Evolutionary conservation across 2,113 vertebrate species (phyloP).

Genomic region (Dromaius novaehollandiae): DNA sequence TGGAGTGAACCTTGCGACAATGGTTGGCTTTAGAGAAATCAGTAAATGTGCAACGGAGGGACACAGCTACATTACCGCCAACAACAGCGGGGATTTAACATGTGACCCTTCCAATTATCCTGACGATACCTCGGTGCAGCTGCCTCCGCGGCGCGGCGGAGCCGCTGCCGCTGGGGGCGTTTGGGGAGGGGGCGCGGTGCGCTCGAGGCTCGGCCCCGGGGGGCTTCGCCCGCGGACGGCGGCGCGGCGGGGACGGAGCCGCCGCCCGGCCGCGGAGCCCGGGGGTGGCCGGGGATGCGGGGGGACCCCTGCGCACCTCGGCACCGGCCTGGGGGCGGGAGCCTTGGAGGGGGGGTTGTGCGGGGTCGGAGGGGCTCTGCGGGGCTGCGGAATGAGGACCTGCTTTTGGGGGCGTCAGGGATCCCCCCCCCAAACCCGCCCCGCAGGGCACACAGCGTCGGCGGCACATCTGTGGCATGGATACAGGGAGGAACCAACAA

Average conservation of each 20-base stretch:
- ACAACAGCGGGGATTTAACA: conserved; percentile 77
- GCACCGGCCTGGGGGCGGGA: no score
- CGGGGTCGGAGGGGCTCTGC: not conserved
- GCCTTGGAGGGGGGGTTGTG: no score
- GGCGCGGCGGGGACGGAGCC: not conserved
- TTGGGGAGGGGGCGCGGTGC: not conserved
- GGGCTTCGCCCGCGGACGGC: not conserved
- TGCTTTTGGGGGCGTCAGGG: not conserved
- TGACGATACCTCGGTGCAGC: conserved; percentile 76
- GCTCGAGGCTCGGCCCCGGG: no score
- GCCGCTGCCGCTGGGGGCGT: not conserved
- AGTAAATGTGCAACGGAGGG: conserved; percentile 68
- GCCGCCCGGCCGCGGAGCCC: not conserved
- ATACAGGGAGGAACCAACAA: not conserved
- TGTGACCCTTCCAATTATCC: conserved; percentile 76
- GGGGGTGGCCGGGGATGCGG: no score
- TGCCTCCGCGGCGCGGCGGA: conserved; percentile 38
- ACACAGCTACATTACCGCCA: conserved; percentile 71
- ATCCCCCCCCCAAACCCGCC: not conserved
- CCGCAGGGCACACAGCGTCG: not conserved
- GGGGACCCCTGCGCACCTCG: not conserved
- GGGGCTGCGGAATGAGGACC: not conserved
- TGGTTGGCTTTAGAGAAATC: conserved; percentile 69
- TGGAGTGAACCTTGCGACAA: conserved; percentile 66
- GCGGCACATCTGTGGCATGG: not conserved